These are phyloP conservation scores for Raja brachyura DNA, from an alignment of 2,113 vertebrate genomes.

Conservation along the genomic window DNA sequence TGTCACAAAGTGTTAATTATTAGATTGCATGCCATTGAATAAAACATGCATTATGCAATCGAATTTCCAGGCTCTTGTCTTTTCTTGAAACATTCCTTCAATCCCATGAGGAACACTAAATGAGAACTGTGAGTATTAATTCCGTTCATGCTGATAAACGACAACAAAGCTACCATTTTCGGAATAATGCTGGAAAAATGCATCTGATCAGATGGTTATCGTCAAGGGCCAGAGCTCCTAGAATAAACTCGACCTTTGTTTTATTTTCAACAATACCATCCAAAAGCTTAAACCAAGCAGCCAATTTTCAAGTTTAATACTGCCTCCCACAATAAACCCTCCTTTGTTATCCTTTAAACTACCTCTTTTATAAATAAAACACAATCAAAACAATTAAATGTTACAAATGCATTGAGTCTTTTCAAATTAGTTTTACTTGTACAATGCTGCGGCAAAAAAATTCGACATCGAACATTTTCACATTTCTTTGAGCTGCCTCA, in stretches of 20 bases:
- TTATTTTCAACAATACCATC: neutral
- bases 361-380: neutral
- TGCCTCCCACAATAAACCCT: neutral
- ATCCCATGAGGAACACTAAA: neutral
- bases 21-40: too few species aligned
- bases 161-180: neutral
- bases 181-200: neutral
- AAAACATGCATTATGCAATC: too few species aligned
- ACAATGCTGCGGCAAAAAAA: neutral
- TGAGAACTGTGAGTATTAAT: neutral
- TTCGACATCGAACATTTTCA: neutral
- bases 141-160: neutral
- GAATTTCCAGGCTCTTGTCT: neutral
- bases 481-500: neutral
- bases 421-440: neutral
- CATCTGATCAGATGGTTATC: neutral
- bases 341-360: neutral
- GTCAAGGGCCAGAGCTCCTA: neutral
- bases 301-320: neutral
- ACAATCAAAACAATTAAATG: neutral
- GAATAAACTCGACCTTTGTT: too few species aligned
- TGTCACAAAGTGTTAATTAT: too few species aligned
- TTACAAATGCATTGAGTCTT: neutral
- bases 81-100: neutral
- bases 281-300: constrained; percentile 3